Conservation (phyloP, 2,113 vertebrate species). For the Castor canadensis region DNA sequence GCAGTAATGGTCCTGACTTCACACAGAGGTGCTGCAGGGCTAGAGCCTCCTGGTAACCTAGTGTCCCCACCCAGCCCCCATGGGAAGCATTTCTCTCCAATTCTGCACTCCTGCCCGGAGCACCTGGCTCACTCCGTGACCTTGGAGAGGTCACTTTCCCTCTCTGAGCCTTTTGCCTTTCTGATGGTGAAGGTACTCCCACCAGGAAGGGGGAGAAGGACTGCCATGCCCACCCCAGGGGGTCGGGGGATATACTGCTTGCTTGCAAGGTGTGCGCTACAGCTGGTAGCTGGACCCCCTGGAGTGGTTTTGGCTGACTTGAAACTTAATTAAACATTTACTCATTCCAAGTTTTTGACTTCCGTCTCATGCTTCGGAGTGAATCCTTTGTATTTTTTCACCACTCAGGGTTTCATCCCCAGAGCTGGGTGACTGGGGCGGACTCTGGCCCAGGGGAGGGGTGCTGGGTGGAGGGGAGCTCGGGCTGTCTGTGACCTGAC, state of each 20-base stretch:
- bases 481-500: neutral
- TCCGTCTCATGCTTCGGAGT: neutral
- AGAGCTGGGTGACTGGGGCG: no score
- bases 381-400: neutral
- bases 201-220: fast-evolving
- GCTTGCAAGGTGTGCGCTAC: no score
- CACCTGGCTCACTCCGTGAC: neutral
- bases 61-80: neutral
- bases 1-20: fast-evolving
- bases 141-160: no score
- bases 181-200: neutral
- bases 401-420: no score
- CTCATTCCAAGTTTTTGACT: neutral
- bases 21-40: neutral
- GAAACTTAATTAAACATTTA: no score
- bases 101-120: neutral
- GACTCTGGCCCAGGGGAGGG: neutral
- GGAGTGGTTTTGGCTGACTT: no score
- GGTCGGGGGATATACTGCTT: no score
- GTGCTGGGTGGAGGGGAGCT: neutral
- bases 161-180: neutral
- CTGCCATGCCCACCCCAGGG: neutral
- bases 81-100: fast-evolving
- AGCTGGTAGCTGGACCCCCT: no score
- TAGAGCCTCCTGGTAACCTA: neutral